Base-by-base conservation (phyloP, 2,113 vertebrate genomes). In the Petromus typicus region DNA sequence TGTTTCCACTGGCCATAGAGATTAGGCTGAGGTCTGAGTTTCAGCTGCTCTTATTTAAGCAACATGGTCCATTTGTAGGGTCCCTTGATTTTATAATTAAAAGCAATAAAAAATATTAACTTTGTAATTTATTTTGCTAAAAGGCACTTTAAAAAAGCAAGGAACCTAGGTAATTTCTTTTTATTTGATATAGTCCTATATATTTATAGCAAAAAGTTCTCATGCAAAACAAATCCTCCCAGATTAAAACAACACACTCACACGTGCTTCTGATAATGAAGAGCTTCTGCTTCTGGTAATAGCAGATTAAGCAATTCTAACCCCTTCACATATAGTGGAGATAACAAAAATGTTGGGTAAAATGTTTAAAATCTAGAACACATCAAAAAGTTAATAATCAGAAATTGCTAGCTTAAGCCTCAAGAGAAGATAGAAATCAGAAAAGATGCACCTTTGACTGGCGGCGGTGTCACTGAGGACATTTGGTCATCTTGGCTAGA, bases 201-300 rank as follows among this genome's bases (percentile, higher is more conserved):
- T 34, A 9, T 73, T 23, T 93, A 85, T 79, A 82, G 67, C 56
- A 82, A 93, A 94, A 89, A 71, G 34, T 86, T 95, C 27, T 48
- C 34, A 67, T 80, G 14, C n/a, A 69, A 86, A 90, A 88, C 18
- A 92, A 71, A 12, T 83, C 45, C 40, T 51, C 43, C 56, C n/a
- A 91, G 66, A 71, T 83, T 71, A 78, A 93, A 90, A 86, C 27
- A 71, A 61, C 14, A 40, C 16, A 30, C 25, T 7, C 43, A 61
- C 14, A 66, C 30, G 27, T 54, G 17, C 82, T 40, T 37, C 32
- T 59, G 48, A 7, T 27, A 83, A 14, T 16, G 32, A 63, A 40
- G 54, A 64, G 4, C 8, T 56, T 85, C 45, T 92, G 43, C 51
- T 95, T 96, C 80, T 64, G 27, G 51, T 22, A 51, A 67, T 37